These are phyloP conservation scores for Crotalus horridus DNA, from an alignment of 2,113 vertebrate species.

Conservation along the genomic window DNA sequence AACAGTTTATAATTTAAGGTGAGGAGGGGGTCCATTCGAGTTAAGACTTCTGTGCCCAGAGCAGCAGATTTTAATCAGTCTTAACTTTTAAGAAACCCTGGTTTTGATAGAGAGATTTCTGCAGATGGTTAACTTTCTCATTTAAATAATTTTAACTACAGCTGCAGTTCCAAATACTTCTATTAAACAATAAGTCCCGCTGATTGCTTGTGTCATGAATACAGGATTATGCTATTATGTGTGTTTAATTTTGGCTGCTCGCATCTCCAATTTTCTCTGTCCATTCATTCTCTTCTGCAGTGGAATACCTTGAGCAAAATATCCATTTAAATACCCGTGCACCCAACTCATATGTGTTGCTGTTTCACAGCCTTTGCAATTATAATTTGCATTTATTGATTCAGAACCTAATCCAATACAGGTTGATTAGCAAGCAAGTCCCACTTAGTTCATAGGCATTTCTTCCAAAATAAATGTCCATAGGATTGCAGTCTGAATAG, in stretches of 20 bases:
- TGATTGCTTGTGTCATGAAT: not conserved
- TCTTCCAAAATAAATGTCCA: not conserved
- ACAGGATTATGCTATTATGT: not conserved
- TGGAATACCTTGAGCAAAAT: not conserved
- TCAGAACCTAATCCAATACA: not conserved
- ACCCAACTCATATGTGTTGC: not conserved
- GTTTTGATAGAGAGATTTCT: not conserved
- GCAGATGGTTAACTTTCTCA: not conserved
- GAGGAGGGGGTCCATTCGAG: too few relatives aligned
- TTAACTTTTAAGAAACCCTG: not conserved
- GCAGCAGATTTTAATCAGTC: not conserved
- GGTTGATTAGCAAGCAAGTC: not conserved
- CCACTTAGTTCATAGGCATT: not conserved
- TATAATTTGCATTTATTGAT: not conserved
- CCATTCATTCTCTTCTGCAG: too few relatives aligned
- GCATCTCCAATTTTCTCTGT: not conserved
- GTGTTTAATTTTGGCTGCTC: not conserved
- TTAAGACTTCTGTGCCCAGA: not conserved
- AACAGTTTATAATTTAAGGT: not conserved
- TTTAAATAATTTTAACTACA: not conserved
- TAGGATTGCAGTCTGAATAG: not conserved
- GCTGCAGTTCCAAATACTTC: not conserved
- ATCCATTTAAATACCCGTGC: not conserved
- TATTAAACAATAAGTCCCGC: not conserved
- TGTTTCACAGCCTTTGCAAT: not conserved